These are phyloP conservation scores for Drosophila eohydei DNA, from an alignment of 2,888 invertebrate genomes.

Conservation along the genomic window DNA sequence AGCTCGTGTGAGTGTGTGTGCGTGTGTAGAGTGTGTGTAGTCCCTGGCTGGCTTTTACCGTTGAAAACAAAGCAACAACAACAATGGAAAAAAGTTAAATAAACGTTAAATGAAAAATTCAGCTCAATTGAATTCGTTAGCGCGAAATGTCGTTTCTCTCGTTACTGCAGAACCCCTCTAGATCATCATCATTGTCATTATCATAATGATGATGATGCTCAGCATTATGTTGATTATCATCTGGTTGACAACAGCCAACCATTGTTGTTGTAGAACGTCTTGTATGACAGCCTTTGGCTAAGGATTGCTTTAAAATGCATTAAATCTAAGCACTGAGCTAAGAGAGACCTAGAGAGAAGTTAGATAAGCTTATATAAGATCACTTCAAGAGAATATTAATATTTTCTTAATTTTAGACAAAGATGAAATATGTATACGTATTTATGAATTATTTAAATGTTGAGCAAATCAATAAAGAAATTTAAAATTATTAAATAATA, in stretches of 20 bases:
- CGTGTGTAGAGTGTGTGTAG: slow-evolving; percentile 27
- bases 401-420: too few species aligned
- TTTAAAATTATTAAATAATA: too few species aligned
- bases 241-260: slow-evolving; percentile 11
- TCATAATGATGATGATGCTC: slow-evolving; percentile 17
- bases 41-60: slow-evolving; percentile 62
- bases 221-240: slow-evolving; percentile 8
- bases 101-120: slow-evolving; percentile 83
- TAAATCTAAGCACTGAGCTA: slow-evolving; percentile 15
- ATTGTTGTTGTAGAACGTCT: slow-evolving; percentile 28
- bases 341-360: not conserved
- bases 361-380: slow-evolving; percentile 7
- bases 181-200: slow-evolving; percentile 12
- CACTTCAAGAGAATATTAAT: slow-evolving; percentile 11
- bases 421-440: too few species aligned
- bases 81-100: slow-evolving; percentile 59
- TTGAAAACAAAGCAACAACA: slow-evolving; percentile 39
- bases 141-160: slow-evolving; percentile 80
- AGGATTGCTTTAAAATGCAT: slow-evolving; percentile 22
- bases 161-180: slow-evolving; percentile 45
- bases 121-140: slow-evolving; percentile 84
- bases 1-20: slow-evolving; percentile 15
- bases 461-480: too few species aligned
- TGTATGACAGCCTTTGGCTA: slow-evolving; percentile 38
- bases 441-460: too few species aligned